phyloP scores from a whole-genome alignment of 2,888 invertebrate genomes.

The Thymelicus sylvestris region DNA sequence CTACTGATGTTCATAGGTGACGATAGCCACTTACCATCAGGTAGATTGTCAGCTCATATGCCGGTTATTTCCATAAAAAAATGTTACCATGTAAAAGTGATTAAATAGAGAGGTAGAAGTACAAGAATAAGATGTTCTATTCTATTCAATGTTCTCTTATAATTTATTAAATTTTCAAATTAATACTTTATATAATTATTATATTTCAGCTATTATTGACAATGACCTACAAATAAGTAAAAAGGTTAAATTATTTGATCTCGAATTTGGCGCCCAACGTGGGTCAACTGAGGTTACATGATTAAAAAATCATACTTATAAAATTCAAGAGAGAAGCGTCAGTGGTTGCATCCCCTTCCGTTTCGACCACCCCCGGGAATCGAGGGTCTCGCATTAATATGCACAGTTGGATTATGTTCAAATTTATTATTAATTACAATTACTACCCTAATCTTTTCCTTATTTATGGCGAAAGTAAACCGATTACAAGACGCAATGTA shows the following conservation, averaged over 20 bases:
- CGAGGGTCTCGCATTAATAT: slow-evolving; percentile 30
- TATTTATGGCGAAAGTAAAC: slow-evolving; percentile 21
- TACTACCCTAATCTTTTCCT: slow-evolving; percentile 19
- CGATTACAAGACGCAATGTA: background rate
- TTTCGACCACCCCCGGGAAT: slow-evolving; percentile 5
- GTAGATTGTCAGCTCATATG: no score
- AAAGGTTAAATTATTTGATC: slow-evolving; percentile 3
- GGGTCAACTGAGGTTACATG: slow-evolving; percentile 17
- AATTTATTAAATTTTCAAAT: no score
- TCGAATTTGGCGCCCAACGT: slow-evolving; percentile 14
- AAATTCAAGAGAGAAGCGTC: slow-evolving; percentile 26
- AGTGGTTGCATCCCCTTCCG: slow-evolving; percentile 30
- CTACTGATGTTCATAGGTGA: no score
- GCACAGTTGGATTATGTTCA: slow-evolving; percentile 30
- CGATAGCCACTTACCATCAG: no score
- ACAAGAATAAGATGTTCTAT: no score
- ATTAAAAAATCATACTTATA: slow-evolving; percentile 37
- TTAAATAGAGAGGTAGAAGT: no score
- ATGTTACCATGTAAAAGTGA: no score
- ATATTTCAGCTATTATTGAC: no score
- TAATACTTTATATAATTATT: no score
- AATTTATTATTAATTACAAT: slow-evolving; percentile 33
- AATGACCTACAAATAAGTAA: no score
- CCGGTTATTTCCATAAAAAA: no score
- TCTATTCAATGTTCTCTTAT: no score